These are phyloP conservation scores for Lycophotia porphyrea DNA, from an alignment of 2,888 invertebrate genomes.

Conservation along the genomic window DNA sequence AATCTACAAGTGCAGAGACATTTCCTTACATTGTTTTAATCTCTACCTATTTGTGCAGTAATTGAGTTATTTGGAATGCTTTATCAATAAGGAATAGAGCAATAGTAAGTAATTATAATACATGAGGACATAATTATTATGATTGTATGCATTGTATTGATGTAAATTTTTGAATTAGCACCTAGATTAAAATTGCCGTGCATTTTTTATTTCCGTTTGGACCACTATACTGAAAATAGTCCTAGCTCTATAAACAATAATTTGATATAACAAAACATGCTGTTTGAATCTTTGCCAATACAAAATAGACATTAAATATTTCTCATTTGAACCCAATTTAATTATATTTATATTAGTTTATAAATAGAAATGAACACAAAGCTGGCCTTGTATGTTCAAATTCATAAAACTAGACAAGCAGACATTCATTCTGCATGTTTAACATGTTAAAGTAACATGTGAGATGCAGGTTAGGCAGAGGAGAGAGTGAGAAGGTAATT, in stretches of 20 bases:
- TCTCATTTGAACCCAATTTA: constrained; percentile 15
- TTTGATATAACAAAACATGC: neutral
- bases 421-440: constrained; percentile 19
- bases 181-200: neutral
- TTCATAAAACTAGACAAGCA: constrained; percentile 24
- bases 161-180: neutral
- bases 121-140: constrained; percentile 5
- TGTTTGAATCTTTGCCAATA: constrained; percentile 14
- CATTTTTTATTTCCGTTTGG: neutral
- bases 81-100: constrained; percentile 23
- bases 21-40: constrained; percentile 30
- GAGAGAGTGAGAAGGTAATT: neutral
- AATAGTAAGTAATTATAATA: neutral
- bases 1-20: neutral
- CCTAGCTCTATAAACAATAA: neutral
- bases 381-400: constrained; percentile 41
- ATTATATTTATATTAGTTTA: constrained; percentile 38
- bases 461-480: neutral
- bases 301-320: constrained; percentile 18
- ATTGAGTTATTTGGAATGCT: constrained; percentile 27
- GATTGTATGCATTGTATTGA: neutral
- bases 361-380: constrained; percentile 48
- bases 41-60: constrained; percentile 9
- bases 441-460: constrained; percentile 16
- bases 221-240: neutral